Conservation (phyloP, 2,888 invertebrate genomes). For the Philonicus albiceps region DNA sequence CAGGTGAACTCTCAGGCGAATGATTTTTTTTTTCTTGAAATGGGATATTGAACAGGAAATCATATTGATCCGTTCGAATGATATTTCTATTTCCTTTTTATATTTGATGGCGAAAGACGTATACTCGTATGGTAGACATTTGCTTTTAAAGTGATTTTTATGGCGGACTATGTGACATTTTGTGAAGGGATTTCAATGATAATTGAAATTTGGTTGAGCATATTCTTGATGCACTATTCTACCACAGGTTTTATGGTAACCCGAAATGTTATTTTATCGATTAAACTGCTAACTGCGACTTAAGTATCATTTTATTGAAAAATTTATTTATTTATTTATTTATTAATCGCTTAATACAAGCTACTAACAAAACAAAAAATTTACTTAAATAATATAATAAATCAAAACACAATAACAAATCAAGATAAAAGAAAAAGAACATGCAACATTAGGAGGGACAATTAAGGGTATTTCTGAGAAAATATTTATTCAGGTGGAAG, state of each 20-base stretch:
- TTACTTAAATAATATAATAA: no score
- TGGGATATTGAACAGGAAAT: not conserved
- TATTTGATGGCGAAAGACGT: not conserved
- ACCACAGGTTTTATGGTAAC: not conserved
- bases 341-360: no score
- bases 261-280: not conserved
- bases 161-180: not conserved
- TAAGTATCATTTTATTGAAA: no score
- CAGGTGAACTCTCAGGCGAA: not conserved
- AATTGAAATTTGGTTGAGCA: not conserved
- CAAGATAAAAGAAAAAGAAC: no score
- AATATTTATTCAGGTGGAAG: no score
- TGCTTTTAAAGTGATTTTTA: not conserved
- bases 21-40: not conserved
- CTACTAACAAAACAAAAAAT: no score
- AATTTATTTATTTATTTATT: no score
- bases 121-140: not conserved
- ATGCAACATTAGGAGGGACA: no score
- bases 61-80: not conserved
- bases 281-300: no score
- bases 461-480: no score
- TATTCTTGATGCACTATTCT: not conserved
- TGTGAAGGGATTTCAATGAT: not conserved
- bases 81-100: not conserved
- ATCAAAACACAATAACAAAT: no score